Evolutionary conservation across 2,888 invertebrate species (phyloP).

Genomic region (Synanthedon myopaeformis): DNA sequence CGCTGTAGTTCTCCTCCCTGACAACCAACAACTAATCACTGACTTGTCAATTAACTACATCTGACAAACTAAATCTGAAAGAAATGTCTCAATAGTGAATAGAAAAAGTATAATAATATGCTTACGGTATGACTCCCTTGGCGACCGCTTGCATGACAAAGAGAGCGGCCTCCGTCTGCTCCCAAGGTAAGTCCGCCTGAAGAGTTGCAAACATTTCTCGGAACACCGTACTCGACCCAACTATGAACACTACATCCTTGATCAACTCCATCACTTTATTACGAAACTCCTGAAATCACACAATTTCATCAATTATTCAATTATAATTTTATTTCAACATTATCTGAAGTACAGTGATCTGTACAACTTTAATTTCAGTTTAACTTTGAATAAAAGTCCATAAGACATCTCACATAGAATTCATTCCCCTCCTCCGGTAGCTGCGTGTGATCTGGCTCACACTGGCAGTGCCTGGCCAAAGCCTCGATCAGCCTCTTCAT

Average conservation of each 20-base stretch:
- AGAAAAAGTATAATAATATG: slow-evolving; percentile 5
- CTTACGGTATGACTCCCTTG: slow-evolving; percentile 93
- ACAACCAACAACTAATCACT: no score
- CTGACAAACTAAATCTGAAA: no score
- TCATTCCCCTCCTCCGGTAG: slow-evolving; percentile 86
- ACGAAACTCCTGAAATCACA: slow-evolving; percentile 75
- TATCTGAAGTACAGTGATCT: no score
- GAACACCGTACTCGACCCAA: slow-evolving; percentile 93
- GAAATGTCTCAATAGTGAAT: neutral
- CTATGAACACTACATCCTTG: slow-evolving; percentile 96
- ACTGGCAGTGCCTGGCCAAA: slow-evolving; percentile 92
- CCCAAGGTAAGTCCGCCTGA: slow-evolving; percentile 86
- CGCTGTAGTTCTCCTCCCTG: slow-evolving; percentile 91
- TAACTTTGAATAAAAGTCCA: no score
- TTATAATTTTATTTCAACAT: no score
- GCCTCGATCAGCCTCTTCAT: slow-evolving; percentile 91
- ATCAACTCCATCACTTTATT: slow-evolving; percentile 91
- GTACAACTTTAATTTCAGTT: no score
- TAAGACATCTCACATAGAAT: slow-evolving; percentile 74
- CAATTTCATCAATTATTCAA: no score
- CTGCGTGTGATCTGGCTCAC: slow-evolving; percentile 94
- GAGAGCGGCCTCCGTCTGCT: slow-evolving; percentile 91
- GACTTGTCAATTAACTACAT: no score
- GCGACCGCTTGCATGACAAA: slow-evolving; percentile 96
- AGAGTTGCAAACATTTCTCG: slow-evolving; percentile 88